Base-by-base conservation (phyloP, 2,888 invertebrate species). In the Torymus tubicola region DNA sequence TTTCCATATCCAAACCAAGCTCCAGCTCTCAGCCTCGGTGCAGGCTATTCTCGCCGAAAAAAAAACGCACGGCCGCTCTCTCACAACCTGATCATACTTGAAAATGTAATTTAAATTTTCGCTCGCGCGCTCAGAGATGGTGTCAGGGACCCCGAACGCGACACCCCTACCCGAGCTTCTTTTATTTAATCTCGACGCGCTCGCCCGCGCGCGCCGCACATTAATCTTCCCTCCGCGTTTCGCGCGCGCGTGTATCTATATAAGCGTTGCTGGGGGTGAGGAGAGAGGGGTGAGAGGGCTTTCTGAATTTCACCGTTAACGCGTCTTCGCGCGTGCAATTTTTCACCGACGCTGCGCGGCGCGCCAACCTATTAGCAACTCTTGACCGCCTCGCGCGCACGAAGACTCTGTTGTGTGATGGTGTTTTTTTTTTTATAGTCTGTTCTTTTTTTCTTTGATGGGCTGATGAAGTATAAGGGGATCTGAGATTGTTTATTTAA, bases 111-210 rank as follows among this genome's bases (percentile, higher is more conserved):
- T 50, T 65, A 50, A 50, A 65, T 65, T 50, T 65, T 12, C n/a
- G 12, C 24, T 3, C 31, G 31, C 31, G 42, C 42, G 42, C 42
- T 42, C 8, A 21, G 21, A 21, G 21, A 21, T 21, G 42, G 42
- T 42, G 42, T 8, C 42, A 31, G 31, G 31, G 42, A 42, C 42
- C 42, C 42, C 42, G 42, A 42, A 42, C 42, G 5, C 42, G 42
- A 42, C 42, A 42, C 42, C 42, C 31, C 2, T 31, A 31, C 5
- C 3, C 42, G 8, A 14, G 8, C 65, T 65, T 70, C 57, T 74
- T 74, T 64, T 74, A 74, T 74, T 74, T 65, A 74, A 74, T 74
- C 74, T 65, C 65, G 42, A 57, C 65, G 57, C 18, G 74, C 65
- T 61, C 69, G 69, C 42, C 42, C 42, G 55, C 50, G 67, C 31